A percentile compares a stretch with the other conserved stretches of the same genome.
phyloP scores from a whole-genome alignment of 2,113 vertebrate genomes.

The Zapus hudsonius region DNA sequence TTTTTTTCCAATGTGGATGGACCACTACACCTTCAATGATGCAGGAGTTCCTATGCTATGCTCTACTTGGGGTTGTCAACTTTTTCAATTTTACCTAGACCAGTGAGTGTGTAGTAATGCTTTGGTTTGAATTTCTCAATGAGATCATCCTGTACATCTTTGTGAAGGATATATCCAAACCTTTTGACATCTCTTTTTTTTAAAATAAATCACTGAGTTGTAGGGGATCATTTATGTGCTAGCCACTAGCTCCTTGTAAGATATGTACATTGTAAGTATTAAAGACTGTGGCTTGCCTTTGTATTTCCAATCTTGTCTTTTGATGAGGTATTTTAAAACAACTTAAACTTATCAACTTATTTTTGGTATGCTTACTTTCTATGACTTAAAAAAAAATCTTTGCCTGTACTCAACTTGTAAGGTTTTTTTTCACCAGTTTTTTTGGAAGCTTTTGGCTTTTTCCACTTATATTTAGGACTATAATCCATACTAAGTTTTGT shows the following conservation, averaged over 20 bases:
- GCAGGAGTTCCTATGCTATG: neutral
- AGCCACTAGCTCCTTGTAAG: neutral
- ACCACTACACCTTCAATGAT: conserved; percentile 4
- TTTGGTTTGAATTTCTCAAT: conserved; percentile 52
- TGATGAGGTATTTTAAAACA: neutral
- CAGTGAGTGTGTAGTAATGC: neutral
- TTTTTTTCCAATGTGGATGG: neutral
- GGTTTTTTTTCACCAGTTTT: neutral
- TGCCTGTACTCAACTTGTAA: neutral
- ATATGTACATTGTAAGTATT: neutral
- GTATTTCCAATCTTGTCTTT: conserved; percentile 46
- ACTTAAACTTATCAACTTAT: conserved; percentile 25
- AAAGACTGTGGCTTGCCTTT: conserved; percentile 14
- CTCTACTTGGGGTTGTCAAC: neutral
- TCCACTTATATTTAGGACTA: conserved; percentile 2
- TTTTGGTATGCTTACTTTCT: conserved; percentile 16
- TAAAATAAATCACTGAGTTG: neutral
- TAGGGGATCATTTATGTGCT: neutral
- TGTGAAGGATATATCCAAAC: conserved; percentile 47
- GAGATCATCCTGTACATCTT: neutral
- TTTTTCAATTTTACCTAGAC: neutral
- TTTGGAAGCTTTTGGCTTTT: conserved; percentile 6
- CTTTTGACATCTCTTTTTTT: conserved; percentile 43
- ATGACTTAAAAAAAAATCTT: conserved; percentile 37
- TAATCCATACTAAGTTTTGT: neutral